A percentile compares a stretch with the other conserved stretches of the same genome.
phyloP scores from a whole-genome alignment of 2,797 vertebrate genomes.

The Eutrigla gurnardus region DNA sequence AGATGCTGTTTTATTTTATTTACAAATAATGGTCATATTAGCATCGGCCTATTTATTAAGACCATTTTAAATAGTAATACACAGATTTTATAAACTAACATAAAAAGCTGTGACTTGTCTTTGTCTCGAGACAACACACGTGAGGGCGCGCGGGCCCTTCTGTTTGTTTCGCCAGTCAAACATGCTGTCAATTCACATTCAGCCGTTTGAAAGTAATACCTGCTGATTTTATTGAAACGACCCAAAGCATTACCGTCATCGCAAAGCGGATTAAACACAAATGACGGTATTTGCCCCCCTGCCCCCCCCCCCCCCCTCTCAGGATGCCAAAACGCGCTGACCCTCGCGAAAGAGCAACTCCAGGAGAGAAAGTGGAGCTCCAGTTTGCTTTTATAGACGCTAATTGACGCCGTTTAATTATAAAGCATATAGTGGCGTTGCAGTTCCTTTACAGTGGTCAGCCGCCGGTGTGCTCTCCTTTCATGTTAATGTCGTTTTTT shows the following conservation, averaged over 20 bases:
- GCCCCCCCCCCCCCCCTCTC: slow-evolving; percentile 64
- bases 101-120: slow-evolving; percentile 15
- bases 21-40: too few relatives aligned
- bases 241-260: slow-evolving; percentile 69
- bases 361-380: slow-evolving; percentile 69
- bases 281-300: slow-evolving; percentile 70
- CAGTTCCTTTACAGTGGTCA: slow-evolving; percentile 76
- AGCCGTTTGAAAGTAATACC: slow-evolving; percentile 70
- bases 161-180: slow-evolving; percentile 56
- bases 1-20: neutral
- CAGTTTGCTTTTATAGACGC: slow-evolving; percentile 83
- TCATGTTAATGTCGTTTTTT: slow-evolving; percentile 81
- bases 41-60: too few relatives aligned
- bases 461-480: slow-evolving; percentile 65
- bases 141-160: slow-evolving; percentile 32
- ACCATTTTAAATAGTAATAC: neutral
- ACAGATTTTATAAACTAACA: neutral
- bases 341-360: slow-evolving; percentile 69
- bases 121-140: slow-evolving; percentile 29
- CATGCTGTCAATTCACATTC: slow-evolving; percentile 68
- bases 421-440: slow-evolving; percentile 83
- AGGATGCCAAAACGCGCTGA: slow-evolving; percentile 72
- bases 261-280: slow-evolving; percentile 76
- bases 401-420: slow-evolving; percentile 85
- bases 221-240: slow-evolving; percentile 78